A percentile compares a stretch with the other conserved stretches of the same genome.
These are phyloP conservation scores for Tineola bisselliella DNA, from an alignment of 2,888 invertebrate species.

Conservation along the genomic window DNA sequence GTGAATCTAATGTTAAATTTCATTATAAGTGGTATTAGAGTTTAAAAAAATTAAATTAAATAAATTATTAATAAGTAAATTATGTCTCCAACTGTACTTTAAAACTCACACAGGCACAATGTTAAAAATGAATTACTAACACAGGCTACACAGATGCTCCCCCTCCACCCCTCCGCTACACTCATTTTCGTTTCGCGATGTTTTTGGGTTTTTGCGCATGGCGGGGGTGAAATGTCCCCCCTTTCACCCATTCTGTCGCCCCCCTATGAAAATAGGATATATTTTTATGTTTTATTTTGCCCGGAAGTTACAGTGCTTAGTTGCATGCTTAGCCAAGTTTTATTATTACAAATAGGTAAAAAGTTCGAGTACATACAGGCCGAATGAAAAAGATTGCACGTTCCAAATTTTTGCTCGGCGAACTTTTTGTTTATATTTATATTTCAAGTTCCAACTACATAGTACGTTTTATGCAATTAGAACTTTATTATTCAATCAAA, in stretches of 20 bases:
- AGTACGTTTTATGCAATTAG: no score
- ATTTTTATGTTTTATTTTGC: constrained; percentile 69
- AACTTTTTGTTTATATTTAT: no score
- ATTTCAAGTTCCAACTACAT: no score
- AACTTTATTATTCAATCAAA: no score
- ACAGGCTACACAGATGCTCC: constrained; percentile 33
- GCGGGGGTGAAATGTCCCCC: constrained; percentile 32
- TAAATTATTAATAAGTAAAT: neutral
- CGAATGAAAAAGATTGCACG: neutral
- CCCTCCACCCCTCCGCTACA: constrained; percentile 53
- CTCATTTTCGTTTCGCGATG: constrained; percentile 68
- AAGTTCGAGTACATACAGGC: neutral
- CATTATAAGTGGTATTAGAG: no score
- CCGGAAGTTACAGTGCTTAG: constrained; percentile 64
- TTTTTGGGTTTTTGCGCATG: constrained; percentile 70
- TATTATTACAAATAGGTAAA: constrained; percentile 44
- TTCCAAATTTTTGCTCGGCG: neutral
- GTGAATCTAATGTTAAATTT: no score
- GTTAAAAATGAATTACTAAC: constrained; percentile 69
- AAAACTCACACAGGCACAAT: constrained; percentile 65
- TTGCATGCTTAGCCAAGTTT: constrained; percentile 69
- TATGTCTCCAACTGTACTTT: constrained; percentile 53
- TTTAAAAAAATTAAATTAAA: neutral
- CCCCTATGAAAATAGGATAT: constrained; percentile 68
- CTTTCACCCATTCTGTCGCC: constrained; percentile 24